Percentiles rank a stretch among this genome's conserved stretches.
Conservation (phyloP, 2,888 invertebrate genomes). For the Drosophila fulvimacula region DNA sequence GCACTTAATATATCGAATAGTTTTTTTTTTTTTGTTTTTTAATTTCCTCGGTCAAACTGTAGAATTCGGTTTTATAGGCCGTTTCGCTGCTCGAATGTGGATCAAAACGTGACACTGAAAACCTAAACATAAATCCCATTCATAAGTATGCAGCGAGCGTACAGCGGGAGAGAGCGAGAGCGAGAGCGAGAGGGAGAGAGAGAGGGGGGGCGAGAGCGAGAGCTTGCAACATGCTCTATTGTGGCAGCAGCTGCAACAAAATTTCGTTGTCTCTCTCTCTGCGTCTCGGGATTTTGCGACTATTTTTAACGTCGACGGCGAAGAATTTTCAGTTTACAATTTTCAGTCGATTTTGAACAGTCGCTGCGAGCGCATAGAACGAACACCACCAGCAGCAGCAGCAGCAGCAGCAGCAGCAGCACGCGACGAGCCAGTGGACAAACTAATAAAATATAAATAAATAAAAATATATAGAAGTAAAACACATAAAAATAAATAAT, state of each 20-base stretch:
- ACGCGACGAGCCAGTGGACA: conserved; percentile 43
- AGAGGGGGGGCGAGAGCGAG: conserved; percentile 1
- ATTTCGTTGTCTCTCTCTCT: conserved; percentile 18
- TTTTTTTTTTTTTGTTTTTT: neutral
- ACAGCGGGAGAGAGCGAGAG: neutral
- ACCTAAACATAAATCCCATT: conserved; percentile 75
- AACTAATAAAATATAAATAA: conserved; percentile 8
- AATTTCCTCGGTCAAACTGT: conserved; percentile 6
- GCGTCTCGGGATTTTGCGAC: conserved; percentile 43
- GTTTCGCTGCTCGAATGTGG: conserved; percentile 48
- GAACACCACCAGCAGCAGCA: conserved; percentile 10
- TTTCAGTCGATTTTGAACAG: conserved; percentile 75
- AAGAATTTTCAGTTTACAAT: conserved; percentile 62
- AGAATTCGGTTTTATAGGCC: conserved; percentile 7
- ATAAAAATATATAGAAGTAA: neutral
- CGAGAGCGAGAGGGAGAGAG: neutral
- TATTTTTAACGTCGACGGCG: conserved; percentile 68
- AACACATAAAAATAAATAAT: neutral
- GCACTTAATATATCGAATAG: conserved; percentile 4
- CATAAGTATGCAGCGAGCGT: conserved; percentile 64
- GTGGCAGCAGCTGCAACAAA: conserved; percentile 49
- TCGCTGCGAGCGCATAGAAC: conserved; percentile 70
- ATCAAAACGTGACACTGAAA: conserved; percentile 78
- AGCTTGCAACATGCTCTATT: conserved; percentile 42
- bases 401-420: conserved; percentile 8